Evolutionary conservation across 1,140 invertebrate species (phyloP).

Genomic region (Dufourea novaeangliae): DNA sequence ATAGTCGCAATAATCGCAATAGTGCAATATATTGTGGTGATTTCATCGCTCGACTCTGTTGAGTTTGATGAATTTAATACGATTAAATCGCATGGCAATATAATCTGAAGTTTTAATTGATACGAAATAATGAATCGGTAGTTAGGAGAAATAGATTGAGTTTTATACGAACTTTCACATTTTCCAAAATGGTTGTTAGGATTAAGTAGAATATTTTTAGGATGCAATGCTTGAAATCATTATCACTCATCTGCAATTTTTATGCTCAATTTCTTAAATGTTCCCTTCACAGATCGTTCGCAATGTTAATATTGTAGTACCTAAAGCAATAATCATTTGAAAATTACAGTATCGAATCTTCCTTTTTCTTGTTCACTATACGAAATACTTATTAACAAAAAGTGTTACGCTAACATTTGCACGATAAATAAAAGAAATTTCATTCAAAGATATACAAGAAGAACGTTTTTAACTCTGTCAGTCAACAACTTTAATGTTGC

Average conservation of each 20-base stretch:
- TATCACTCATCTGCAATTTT: neutral
- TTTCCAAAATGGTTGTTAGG: neutral
- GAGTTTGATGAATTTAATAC: neutral
- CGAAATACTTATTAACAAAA: too few species aligned
- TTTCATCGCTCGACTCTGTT: neutral
- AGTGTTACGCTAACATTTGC: too few species aligned
- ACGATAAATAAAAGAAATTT: too few species aligned
- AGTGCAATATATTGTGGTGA: conserved; percentile 51
- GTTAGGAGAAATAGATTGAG: neutral
- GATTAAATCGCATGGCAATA: neutral
- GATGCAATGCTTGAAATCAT: neutral
- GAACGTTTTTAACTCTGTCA: too few species aligned
- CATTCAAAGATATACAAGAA: too few species aligned
- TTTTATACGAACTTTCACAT: neutral
- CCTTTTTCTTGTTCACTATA: neutral
- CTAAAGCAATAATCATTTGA: neutral
- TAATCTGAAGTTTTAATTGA: too few species aligned
- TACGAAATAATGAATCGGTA: too few species aligned
- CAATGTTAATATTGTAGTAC: neutral
- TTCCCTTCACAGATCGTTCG: too few species aligned
- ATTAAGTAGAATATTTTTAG: conserved; percentile 10
- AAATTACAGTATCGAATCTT: neutral
- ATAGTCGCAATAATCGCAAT: conserved; percentile 35
- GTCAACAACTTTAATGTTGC: too few species aligned
- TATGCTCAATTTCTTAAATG: neutral